Evolutionary conservation across 2,888 invertebrate species (phyloP), one percentile per base, ranked within the genome.

Genomic region (Mylabris sibirica): DNA sequence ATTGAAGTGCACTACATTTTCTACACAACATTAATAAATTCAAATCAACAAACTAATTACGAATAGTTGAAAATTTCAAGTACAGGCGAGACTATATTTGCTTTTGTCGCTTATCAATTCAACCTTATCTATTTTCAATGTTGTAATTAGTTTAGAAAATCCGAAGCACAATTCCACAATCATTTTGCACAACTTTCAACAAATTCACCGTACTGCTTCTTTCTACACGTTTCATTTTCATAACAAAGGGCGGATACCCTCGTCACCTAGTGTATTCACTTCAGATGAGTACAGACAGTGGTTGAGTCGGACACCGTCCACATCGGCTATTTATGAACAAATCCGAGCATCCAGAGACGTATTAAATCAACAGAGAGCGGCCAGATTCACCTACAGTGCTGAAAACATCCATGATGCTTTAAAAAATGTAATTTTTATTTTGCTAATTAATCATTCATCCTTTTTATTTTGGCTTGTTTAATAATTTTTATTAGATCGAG

Each of bases 251-350:
- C 78, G 81, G 76, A 78, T 79, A 81, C 82, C 82, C 73, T 83
- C 83, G 79, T 83, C 84, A 81, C 77, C 83, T 79, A 84, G 82
- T 83, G 82, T 95, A 83, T 96, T 96, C 87, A 95, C 95, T 75
- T 93, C 95, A 80, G 96, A 95, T 85, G 96, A 96, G 85, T 96
- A 97, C 84, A 91, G 96, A 75, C 95, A 96, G 76, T 97, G 97
- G 97, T 85, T 97, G 81, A 92, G 95, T 72, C 90, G 95, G 64
- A 94, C 94, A 11, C 95, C 95, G 0, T 96, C 96, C 70, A 96
- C 96, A 68, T 95, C 95, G 74, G 97, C 97, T 57, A 93, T 97
- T 77, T 97, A 96, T 84, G 97, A 97, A 83, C 92, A 95, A 80
- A 92, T 96, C 83, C 90, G 96, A 73, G 92, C 94, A 69, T 92